phyloP scores from a whole-genome alignment of 2,888 invertebrate species.

The Rhodophaea formosa region DNA sequence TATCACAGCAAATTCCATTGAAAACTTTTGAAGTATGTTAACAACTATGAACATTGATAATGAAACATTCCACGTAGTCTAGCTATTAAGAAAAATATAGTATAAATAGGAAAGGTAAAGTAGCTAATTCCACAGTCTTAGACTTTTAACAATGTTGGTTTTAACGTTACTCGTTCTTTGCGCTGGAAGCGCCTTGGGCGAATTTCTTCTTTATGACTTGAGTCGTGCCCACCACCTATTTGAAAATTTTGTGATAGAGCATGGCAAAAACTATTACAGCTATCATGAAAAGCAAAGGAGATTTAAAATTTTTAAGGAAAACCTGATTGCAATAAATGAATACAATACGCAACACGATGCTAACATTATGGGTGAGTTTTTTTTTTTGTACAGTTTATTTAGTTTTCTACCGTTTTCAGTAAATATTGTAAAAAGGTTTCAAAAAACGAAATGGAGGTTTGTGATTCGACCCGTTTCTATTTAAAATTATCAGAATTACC shows the following conservation, averaged over 20 bases:
- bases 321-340: neutral
- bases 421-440: too few species aligned
- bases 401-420: too few species aligned
- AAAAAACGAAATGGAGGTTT: too few species aligned
- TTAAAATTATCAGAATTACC: too few species aligned
- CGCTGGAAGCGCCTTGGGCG: neutral
- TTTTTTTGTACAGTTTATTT: neutral
- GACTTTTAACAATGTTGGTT: neutral
- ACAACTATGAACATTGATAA: neutral
- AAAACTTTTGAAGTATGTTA: neutral
- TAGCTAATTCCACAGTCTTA: neutral
- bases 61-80: neutral
- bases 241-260: constrained; percentile 3
- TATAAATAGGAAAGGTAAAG: neutral
- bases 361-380: constrained; percentile 2
- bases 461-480: too few species aligned
- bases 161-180: neutral
- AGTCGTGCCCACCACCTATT: neutral
- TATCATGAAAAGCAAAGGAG: constrained; percentile 6
- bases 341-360: neutral
- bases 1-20: neutral
- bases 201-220: neutral
- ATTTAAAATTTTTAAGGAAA: constrained; percentile 8
- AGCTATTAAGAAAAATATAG: neutral
- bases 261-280: neutral